Evolutionary conservation across 2,113 vertebrate genomes (phyloP).

Genomic region (Andinoacara biseriatus): DNA sequence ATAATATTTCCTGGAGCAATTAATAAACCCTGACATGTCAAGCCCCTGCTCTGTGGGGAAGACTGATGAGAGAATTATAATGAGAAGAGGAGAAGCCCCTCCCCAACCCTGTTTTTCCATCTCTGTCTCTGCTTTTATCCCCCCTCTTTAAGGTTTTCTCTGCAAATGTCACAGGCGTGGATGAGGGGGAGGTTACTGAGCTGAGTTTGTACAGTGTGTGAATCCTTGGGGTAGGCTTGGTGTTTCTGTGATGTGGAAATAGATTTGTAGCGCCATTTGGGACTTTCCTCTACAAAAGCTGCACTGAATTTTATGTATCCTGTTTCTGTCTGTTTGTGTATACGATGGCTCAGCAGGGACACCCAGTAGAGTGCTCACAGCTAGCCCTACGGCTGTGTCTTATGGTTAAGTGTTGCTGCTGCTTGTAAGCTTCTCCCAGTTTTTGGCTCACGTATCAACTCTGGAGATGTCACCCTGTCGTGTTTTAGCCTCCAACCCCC

Average conservation of each 20-base stretch:
- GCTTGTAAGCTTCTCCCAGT: slow-evolving; percentile 7
- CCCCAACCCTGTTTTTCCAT: not conserved
- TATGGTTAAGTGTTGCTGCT: slow-evolving; percentile 4
- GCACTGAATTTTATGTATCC: slow-evolving; percentile 25
- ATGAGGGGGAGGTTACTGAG: slow-evolving; percentile 33
- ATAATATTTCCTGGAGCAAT: slow-evolving; percentile 74
- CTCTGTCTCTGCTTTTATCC: slow-evolving; percentile 18
- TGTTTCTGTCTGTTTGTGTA: slow-evolving; percentile 25
- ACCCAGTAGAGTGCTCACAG: slow-evolving; percentile 20
- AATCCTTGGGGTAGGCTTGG: slow-evolving; percentile 31
- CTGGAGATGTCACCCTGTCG: slow-evolving; percentile 33
- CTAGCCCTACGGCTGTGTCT: slow-evolving; percentile 19
- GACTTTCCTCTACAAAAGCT: slow-evolving; percentile 32
- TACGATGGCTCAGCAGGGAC: not conserved
- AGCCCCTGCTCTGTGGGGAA: slow-evolving; percentile 41
- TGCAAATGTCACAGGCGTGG: slow-evolving; percentile 59
- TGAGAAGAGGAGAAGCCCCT: slow-evolving; percentile 40
- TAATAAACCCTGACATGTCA: slow-evolving; percentile 73
- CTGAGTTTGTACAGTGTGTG: slow-evolving; percentile 14
- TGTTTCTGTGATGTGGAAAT: slow-evolving; percentile 41
- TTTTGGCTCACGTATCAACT: not conserved
- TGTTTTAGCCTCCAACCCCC: not conserved
- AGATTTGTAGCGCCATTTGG: slow-evolving; percentile 1
- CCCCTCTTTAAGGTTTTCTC: slow-evolving; percentile 30
- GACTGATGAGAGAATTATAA: slow-evolving; percentile 74